A percentile compares a stretch with the other conserved stretches of the same genome.
These are phyloP conservation scores for Pandemis heparana DNA, from an alignment of 2,888 invertebrate genomes.

Conservation along the genomic window DNA sequence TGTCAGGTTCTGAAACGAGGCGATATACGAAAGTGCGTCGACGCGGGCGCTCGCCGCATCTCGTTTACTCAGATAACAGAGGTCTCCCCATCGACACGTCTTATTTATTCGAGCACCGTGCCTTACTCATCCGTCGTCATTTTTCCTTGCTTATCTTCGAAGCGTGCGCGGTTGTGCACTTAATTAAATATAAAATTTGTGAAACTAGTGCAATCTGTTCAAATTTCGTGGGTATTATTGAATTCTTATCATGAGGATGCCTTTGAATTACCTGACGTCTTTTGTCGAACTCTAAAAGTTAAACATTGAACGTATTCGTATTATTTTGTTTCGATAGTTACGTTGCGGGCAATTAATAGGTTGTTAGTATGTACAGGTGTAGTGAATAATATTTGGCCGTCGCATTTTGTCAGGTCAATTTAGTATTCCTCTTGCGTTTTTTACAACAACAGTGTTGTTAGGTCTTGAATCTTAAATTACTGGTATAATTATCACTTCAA, in stretches of 20 bases:
- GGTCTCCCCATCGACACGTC: conserved; percentile 71
- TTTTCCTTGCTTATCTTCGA: conserved; percentile 42
- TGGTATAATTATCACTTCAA: no score
- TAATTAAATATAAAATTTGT: conserved; percentile 18
- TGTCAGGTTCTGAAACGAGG: conserved; percentile 74
- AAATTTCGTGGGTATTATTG: conserved; percentile 8
- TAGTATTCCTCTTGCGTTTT: no score
- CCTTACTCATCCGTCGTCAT: conserved; percentile 65
- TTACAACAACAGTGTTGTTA: no score
- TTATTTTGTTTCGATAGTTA: no score
- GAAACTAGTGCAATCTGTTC: conserved; percentile 20
- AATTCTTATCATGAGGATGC: conserved; percentile 7
- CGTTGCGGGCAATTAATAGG: no score
- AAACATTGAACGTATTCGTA: no score
- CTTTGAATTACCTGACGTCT: no score
- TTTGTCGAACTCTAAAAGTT: no score
- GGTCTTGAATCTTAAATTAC: no score
- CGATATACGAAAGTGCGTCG: conserved; percentile 72
- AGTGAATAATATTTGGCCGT: no score
- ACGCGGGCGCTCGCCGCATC: conserved; percentile 76
- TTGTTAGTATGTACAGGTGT: no score
- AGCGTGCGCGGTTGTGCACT: conserved; percentile 17
- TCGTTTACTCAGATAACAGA: conserved; percentile 77
- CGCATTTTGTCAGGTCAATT: no score
- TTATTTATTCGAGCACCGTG: conserved; percentile 76